Base-by-base conservation (phyloP, 2,888 invertebrate genomes). In the Lymantria monacha region DNA sequence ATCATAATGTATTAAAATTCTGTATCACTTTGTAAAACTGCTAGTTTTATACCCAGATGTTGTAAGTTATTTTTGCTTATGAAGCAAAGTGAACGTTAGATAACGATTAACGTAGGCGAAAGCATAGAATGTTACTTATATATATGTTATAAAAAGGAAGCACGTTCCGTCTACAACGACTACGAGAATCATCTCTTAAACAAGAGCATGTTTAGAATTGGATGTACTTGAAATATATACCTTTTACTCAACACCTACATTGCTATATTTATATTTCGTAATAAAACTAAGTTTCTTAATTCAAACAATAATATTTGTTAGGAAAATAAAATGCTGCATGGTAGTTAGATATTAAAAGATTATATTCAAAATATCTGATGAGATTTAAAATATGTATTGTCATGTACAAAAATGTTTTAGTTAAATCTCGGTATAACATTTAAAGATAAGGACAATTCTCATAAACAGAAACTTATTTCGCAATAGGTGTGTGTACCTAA, bases 251-350 rank as follows among this genome's bases (percentile, higher is more conserved):
- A 82, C 70, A n/a, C 22, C 22, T 22, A 5, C 76, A 76, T 77
- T 56, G 50, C 54, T 63, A 65, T 69, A 68, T 74, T 65, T 73
- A 74, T 74, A 69, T 84, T 84, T 83, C 72, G 77, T 76, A 87
- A 86, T 84, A 85, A 83, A 82, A 82, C 76, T 77, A 55, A 54
- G 72, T 88, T 87, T 75, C 81, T 66, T 76, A 86, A 74, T 69
- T 63, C 74, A n/a, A n/a, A n/a, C n/a, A n/a, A n/a, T 83, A 74
- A 86, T 87, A 88, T 88, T 87, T 87, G 72, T 74, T 3, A 22
- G 5, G 22, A 22, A 22, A 22, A 22, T 22, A 3, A 22, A 3
- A 22, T 22, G 22, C 5, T 22, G 22, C 22, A 22, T 5, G 22
- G 22, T 22, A 3, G 22, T 22, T 22, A 22, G 22, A 22, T 22